Base-by-base conservation (phyloP, 2,113 vertebrate genomes). In the Macquaria australasica region DNA sequence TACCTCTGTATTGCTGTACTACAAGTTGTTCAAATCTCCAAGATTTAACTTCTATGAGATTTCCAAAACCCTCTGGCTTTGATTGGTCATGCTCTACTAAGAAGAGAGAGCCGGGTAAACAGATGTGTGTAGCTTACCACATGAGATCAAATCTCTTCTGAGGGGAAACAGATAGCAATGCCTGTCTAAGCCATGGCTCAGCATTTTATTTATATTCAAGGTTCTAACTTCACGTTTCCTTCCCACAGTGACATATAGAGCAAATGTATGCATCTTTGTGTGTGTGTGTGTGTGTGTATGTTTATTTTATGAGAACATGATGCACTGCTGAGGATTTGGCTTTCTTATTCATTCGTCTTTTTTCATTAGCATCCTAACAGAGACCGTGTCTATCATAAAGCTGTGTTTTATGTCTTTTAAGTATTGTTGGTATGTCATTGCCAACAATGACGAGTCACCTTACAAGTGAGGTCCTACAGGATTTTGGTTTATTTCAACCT, bases 141-240 rank as follows among this genome's bases (percentile, higher is more conserved):
- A 81, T 53, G 34, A 89, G 74, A 89, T 91, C 58, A 73, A 77
- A 93, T 90, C 85, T 89, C 62, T n/a, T 80, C 63, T 66, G 69
- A 48, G 55, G 37, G 39, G n/a, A 28, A 70, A 31, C 25, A 64
- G 73, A 82, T 73, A 82, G 50, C 64, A 71, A 69, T 45, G 31
- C 12, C 58, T 66, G 56, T 31, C 62, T 71, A 18, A 67, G 18
- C 51, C 51, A 23, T 64, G 31, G 28, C 16, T 70, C 1, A 31
- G 6, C 53, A 37, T 82, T 69, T 69, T 58, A 55, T 77, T 84
- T 37, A 51, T 71, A 48, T 16, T 45, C 25, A 31, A 60, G 37
- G 23, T 45, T 73, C 8, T 4, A 16, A 59, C 28, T 18, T 70
- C 2, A 18, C 20, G 5, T 53, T 45, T 18, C 11, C 14, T 4